Percentiles rank a stretch among this genome's conserved stretches.
Conservation (phyloP, 2,113 vertebrate genomes). For the Anarhynchus alexandrinus region DNA sequence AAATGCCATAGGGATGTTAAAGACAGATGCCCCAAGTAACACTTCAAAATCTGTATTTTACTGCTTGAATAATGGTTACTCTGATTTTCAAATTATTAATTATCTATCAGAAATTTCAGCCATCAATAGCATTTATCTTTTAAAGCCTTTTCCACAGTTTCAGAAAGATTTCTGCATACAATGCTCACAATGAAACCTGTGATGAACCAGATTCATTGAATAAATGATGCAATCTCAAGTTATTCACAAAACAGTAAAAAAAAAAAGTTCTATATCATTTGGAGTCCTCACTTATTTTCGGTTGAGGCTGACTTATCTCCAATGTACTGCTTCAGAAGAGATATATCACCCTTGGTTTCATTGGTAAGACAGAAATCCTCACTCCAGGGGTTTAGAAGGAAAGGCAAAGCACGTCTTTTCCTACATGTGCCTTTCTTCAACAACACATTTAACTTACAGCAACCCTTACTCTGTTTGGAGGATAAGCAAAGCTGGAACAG, state of each 20-base stretch:
- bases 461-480: neutral
- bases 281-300: neutral
- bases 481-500: neutral
- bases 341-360: neutral
- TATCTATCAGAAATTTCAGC: neutral
- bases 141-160: neutral
- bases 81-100: neutral
- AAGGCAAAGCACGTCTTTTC: neutral
- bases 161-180: neutral
- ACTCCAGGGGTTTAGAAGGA: neutral
- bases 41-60: neutral
- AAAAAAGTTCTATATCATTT: neutral
- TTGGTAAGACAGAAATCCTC: neutral
- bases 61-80: neutral
- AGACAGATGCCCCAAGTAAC: neutral
- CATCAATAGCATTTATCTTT: neutral
- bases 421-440: neutral
- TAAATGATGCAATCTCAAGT: neutral
- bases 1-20: neutral
- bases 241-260: neutral
- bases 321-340: neutral
- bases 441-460: neutral
- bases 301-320: neutral
- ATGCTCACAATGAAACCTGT: neutral
- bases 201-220: neutral